Conservation (phyloP, 2,797 vertebrate species). For the Benthosema pterotum region DNA sequence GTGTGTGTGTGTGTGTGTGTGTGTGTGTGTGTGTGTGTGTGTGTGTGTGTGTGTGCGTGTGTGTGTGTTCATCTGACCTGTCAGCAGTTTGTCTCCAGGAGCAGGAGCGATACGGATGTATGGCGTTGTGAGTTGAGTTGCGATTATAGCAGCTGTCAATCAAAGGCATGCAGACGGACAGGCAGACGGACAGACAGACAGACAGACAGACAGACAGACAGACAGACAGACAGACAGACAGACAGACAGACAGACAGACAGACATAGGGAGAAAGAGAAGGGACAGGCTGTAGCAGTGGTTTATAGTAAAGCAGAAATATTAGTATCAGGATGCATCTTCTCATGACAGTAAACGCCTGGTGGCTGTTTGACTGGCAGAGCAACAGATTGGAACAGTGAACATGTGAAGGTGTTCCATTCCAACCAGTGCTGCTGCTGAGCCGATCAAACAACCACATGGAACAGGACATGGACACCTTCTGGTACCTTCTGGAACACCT, state of each 20-base stretch:
- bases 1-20: slow-evolving; percentile 9
- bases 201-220: slow-evolving; percentile 85
- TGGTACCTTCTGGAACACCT: no score
- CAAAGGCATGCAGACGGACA: slow-evolving; percentile 88
- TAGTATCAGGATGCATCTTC: slow-evolving; percentile 36
- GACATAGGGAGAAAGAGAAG: slow-evolving; percentile 74
- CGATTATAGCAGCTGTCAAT: slow-evolving; percentile 90
- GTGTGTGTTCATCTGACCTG: slow-evolving; percentile 79
- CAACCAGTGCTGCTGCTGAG: neutral
- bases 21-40: neutral
- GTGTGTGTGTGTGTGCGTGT: neutral
- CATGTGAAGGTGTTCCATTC: neutral
- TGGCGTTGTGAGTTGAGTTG: slow-evolving; percentile 96
- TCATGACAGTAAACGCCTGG: neutral
- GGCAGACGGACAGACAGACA: slow-evolving; percentile 85
- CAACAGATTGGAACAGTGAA: neutral
- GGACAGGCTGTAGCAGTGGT: slow-evolving; percentile 36
- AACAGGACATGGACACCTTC: no score
- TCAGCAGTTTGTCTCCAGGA: slow-evolving; percentile 91
- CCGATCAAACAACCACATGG: no score
- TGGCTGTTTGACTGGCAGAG: neutral
- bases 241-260: slow-evolving; percentile 87
- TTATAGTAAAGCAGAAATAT: slow-evolving; percentile 43
- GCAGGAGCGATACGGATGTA: slow-evolving; percentile 90
- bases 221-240: slow-evolving; percentile 69